Base-by-base conservation (phyloP, 2,888 invertebrate genomes). In the Cephus pulcher region DNA sequence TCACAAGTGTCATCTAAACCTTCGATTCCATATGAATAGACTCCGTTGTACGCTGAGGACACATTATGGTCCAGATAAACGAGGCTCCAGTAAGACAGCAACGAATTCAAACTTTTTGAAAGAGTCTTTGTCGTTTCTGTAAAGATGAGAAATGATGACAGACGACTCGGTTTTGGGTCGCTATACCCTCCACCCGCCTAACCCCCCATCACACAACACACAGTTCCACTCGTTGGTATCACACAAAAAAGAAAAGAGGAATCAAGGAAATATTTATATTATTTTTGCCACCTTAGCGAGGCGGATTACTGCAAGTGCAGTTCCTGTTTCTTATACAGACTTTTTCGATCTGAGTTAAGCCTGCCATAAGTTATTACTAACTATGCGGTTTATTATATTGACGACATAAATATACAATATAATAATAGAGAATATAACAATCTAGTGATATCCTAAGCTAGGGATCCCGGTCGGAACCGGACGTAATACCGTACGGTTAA, bases 351-450 rank as follows among this genome's bases (percentile, higher is more conserved):
- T 23, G 56, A 56, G 15, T 9, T 56, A 56, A 56, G 56, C 56
- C 56, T 56, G 56, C 56, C 23, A 56, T 23, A 9, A 23, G 56
- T 9, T 56, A 23, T 56, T 83, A 81, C 73, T 78, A 84, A 84
- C 80, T 82, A 82, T 82, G 78, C 83, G 84, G 82, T 88, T 88
- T 88, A 88, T 87, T 86, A 86, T 84, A 86, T 81, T 84, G 82
- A 84, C 78, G 75, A 75, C 78, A 78, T 76, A 78, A 78, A 76
- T 78, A 78, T 76, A 75, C 79, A 82, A 86, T 86, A 85, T 84
- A 84, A 81, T 84, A 82, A 56, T 56, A 56, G 56, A 56, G 78
- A 82, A 84, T 81, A 82, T 80, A 84, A 84, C 76, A 76, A 76
- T 71, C 76, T 73, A 56, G 56, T 56, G 23, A 56, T 56, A 56